A percentile compares a stretch with the other conserved stretches of the same genome.
Conservation (phyloP, 2,888 invertebrate species). For the Phytoseiulus persimilis region DNA sequence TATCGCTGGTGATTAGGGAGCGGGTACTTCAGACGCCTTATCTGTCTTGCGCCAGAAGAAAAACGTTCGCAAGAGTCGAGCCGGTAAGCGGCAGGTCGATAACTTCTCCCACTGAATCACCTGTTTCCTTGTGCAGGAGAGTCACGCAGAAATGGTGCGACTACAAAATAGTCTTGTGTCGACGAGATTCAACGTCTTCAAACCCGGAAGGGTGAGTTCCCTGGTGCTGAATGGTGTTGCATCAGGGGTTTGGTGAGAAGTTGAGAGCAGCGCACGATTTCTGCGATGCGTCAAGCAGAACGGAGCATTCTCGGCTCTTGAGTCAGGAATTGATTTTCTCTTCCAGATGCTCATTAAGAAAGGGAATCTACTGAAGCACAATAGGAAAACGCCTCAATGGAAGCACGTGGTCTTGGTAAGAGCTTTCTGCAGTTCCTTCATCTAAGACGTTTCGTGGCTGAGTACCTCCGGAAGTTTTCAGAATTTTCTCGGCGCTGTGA, state of each 20-base stretch:
- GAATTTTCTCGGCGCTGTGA: neutral
- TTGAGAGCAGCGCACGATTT: no score
- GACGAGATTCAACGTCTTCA: constrained; percentile 53
- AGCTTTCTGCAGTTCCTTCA: constrained; percentile 42
- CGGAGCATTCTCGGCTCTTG: neutral
- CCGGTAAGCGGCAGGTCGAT: neutral
- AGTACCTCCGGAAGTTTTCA: neutral
- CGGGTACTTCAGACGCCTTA: no score
- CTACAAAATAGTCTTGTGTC: constrained; percentile 53
- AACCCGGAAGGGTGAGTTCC: constrained; percentile 54
- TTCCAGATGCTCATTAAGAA: constrained; percentile 56
- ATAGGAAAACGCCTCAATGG: constrained; percentile 59
- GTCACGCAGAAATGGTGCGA: constrained; percentile 55
- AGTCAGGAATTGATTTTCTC: neutral
- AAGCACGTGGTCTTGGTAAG: constrained; percentile 60
- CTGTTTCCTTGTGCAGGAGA: constrained; percentile 51
- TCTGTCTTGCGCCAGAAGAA: no score
- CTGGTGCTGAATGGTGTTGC: no score
- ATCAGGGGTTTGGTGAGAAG: no score
- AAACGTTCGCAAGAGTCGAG: neutral
- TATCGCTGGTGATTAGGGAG: no score
- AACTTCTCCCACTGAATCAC: neutral
- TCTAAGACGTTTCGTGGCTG: constrained; percentile 46
- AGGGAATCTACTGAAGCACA: constrained; percentile 60
- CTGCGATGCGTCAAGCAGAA: no score